These are phyloP conservation scores for Tenebrio molitor DNA, from an alignment of 1,140 invertebrate species.

Conservation along the genomic window DNA sequence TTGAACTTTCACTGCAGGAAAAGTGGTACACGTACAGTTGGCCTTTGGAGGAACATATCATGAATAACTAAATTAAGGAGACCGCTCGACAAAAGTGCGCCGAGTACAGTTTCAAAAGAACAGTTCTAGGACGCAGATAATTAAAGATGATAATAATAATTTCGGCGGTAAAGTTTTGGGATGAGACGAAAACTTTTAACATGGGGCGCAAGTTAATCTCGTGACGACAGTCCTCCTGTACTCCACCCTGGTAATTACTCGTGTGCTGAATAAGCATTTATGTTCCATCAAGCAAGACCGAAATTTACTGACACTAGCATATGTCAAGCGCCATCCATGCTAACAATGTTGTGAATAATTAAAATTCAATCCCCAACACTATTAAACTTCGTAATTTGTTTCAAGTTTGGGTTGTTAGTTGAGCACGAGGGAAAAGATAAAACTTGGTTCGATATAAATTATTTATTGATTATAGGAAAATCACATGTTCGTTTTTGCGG, in stretches of 20 bases:
- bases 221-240: conserved; percentile 18
- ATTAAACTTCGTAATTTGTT: conserved; percentile 22
- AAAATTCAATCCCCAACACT: conserved; percentile 12
- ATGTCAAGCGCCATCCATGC: conserved; percentile 28
- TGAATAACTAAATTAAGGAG: no score
- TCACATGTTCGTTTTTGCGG: conserved; percentile 1
- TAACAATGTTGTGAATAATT: conserved; percentile 34
- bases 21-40: no score
- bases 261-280: conserved; percentile 23
- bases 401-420: not conserved
- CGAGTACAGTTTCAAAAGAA: not conserved
- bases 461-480: conserved; percentile 35
- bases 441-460: conserved; percentile 6
- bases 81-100: no score
- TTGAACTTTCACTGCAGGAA: no score
- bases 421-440: not conserved
- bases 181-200: conserved; percentile 12
- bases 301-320: conserved; percentile 29
- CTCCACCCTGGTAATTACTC: not conserved
- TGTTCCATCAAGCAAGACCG: not conserved
- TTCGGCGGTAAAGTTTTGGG: conserved; percentile 3
- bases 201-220: not conserved
- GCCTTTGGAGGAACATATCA: no score
- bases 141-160: conserved; percentile 19
- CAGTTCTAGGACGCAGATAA: conserved; percentile 1